Percentiles rank a stretch among this genome's conserved stretches.
Evolutionary conservation across 2,888 invertebrate genomes (phyloP).

Genomic region (Blastobasis lacticolella): DNA sequence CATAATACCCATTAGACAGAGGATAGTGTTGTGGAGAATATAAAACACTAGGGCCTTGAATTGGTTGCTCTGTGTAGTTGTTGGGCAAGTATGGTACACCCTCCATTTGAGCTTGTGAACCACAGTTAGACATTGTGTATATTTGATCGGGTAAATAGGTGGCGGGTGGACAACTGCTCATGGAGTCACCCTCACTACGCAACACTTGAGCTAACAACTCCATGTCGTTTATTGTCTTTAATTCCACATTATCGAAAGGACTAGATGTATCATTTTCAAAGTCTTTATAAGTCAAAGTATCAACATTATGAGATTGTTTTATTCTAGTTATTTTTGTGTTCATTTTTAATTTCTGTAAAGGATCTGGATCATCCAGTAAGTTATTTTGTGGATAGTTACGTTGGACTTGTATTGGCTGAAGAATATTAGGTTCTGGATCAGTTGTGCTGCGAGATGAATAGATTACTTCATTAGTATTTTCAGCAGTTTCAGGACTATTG

Average conservation of each 20-base stretch:
- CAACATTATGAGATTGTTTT: slow-evolving; percentile 48
- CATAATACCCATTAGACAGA: slow-evolving; percentile 49
- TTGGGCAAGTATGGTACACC: slow-evolving; percentile 51
- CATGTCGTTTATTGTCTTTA: slow-evolving; percentile 94
- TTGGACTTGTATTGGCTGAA: slow-evolving; percentile 61
- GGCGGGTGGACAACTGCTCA: slow-evolving; percentile 34
- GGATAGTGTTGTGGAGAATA: slow-evolving; percentile 51
- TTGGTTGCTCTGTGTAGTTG: slow-evolving; percentile 49
- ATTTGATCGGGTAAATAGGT: slow-evolving; percentile 33
- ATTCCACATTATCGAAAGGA: slow-evolving; percentile 94
- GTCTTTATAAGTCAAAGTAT: slow-evolving; percentile 77
- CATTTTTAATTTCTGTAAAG: slow-evolving; percentile 50
- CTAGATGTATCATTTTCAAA: slow-evolving; percentile 94
- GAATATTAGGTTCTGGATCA: slow-evolving; percentile 48
- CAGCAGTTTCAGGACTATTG: slow-evolving; percentile 26
- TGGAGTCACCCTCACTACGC: slow-evolving; percentile 52
- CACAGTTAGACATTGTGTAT: slow-evolving; percentile 43
- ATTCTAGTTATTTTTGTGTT: slow-evolving; percentile 44
- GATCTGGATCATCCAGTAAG: slow-evolving; percentile 64
- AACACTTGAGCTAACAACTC: slow-evolving; percentile 90
- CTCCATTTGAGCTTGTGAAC: slow-evolving; percentile 51
- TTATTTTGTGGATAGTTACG: slow-evolving; percentile 44
- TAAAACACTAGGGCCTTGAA: slow-evolving; percentile 44
- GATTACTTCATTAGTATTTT: slow-evolving; percentile 25
- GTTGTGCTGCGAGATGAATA: slow-evolving; percentile 30